phyloP scores from a whole-genome alignment of 2,797 vertebrate genomes.

The Acrocephalus scirpaceus region DNA sequence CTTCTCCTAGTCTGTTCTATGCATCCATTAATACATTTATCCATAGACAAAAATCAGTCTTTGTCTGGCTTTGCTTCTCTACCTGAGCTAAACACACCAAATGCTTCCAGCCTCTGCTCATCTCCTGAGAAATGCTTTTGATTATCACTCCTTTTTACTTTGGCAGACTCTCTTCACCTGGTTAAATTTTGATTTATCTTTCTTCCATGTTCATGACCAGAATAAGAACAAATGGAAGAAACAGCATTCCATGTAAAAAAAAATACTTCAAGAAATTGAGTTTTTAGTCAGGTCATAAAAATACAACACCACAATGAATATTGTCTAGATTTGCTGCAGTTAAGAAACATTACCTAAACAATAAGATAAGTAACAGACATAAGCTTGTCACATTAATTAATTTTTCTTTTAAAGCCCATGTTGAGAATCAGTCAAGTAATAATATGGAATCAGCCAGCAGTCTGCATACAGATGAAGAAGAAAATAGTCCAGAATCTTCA shows the following conservation, averaged over 20 bases:
- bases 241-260: background rate
- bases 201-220: background rate
- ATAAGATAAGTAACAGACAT: background rate
- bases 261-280: background rate
- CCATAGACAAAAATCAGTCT: background rate
- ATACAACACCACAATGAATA: background rate
- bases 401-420: background rate
- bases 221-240: background rate
- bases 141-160: background rate
- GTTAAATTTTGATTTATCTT: background rate
- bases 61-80: background rate
- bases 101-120: background rate
- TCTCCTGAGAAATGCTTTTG: background rate
- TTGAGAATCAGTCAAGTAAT: background rate
- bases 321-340: background rate
- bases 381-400: constrained; percentile 1
- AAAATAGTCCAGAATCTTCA: background rate
- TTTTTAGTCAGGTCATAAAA: background rate
- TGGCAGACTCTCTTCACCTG: background rate
- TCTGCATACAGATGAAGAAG: background rate
- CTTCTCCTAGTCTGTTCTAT: background rate
- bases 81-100: background rate
- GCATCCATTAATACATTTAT: background rate
- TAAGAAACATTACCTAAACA: background rate
- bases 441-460: background rate